Evolutionary conservation across 1,140 invertebrate species (phyloP).

Genomic region (Samia ricini): DNA sequence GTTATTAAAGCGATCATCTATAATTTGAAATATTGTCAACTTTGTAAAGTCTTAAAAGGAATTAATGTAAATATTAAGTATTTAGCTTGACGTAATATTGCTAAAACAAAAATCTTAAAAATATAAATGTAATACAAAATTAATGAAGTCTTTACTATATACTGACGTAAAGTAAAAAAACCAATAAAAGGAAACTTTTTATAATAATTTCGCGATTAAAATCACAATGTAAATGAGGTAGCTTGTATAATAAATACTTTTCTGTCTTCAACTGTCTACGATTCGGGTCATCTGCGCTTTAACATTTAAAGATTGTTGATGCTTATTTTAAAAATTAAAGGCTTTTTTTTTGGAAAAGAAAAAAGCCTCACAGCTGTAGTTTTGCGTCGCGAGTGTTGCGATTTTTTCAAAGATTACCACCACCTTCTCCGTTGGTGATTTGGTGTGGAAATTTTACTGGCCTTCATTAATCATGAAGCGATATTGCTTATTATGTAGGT

Average conservation of each 20-base stretch:
- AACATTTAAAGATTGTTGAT: conserved; percentile 9
- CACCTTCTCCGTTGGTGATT: conserved; percentile 15
- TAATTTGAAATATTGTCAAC: too few species aligned
- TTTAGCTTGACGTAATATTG: too few species aligned
- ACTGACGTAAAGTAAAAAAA: too few species aligned
- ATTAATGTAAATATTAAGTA: too few species aligned
- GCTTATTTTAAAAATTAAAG: conserved; percentile 1
- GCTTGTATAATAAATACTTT: not conserved
- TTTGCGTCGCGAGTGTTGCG: conserved; percentile 25
- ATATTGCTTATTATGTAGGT: conserved; percentile 65
- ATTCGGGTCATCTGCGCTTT: conserved; percentile 7
- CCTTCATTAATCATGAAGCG: conserved; percentile 66
- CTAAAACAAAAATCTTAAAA: too few species aligned
- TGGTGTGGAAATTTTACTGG: conserved; percentile 30
- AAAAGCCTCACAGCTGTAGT: conserved; percentile 12
- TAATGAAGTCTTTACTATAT: too few species aligned
- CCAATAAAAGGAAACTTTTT: too few species aligned
- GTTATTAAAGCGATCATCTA: too few species aligned
- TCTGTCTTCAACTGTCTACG: not conserved
- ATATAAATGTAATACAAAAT: too few species aligned
- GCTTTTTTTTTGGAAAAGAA: not conserved
- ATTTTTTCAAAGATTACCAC: conserved; percentile 14
- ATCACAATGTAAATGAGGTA: not conserved
- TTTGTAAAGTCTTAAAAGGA: too few species aligned
- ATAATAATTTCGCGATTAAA: conserved; percentile 28